Evolutionary conservation across 1,140 invertebrate species (phyloP).

Genomic region (Galleria mellonella): DNA sequence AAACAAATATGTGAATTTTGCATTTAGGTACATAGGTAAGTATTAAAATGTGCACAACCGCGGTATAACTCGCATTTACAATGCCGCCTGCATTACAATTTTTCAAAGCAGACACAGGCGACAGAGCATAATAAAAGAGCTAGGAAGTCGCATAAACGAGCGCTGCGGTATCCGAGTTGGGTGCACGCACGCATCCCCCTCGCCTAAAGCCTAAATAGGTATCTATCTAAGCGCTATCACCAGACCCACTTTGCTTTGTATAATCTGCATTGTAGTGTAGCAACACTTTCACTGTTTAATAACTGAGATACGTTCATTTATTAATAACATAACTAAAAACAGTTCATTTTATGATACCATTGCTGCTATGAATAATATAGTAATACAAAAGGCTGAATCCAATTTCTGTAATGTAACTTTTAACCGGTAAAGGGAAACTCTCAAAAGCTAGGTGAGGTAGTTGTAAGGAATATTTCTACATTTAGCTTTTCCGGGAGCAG

Average conservation of each 20-base stretch:
- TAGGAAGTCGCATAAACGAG: conserved; percentile 67
- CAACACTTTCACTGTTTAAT: neutral
- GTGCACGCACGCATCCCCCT: conserved; percentile 20
- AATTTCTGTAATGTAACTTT: conserved; percentile 67
- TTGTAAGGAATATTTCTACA: conserved; percentile 53
- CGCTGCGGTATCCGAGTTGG: conserved; percentile 41
- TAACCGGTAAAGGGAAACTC: conserved; percentile 35
- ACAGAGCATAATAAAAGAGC: conserved; percentile 68
- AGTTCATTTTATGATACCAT: conserved; percentile 25
- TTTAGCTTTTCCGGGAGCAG: conserved; percentile 46
- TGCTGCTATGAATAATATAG: conserved; percentile 21
- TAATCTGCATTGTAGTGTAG: conserved; percentile 1
- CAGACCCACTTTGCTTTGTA: neutral
- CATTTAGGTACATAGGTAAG: too few relatives aligned
- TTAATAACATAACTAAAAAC: neutral
- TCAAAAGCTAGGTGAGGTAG: conserved; percentile 50
- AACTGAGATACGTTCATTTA: neutral
- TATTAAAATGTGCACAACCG: conserved; percentile 32
- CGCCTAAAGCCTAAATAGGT: conserved; percentile 14
- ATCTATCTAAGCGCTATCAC: conserved; percentile 6
- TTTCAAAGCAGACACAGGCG: conserved; percentile 67
- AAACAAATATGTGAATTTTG: too few relatives aligned
- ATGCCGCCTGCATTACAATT: conserved; percentile 64
- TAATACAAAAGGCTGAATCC: conserved; percentile 34
- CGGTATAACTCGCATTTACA: conserved; percentile 43